phyloP scores from a whole-genome alignment of 2,797 vertebrate genomes.

The Cottoperca gobio region DNA sequence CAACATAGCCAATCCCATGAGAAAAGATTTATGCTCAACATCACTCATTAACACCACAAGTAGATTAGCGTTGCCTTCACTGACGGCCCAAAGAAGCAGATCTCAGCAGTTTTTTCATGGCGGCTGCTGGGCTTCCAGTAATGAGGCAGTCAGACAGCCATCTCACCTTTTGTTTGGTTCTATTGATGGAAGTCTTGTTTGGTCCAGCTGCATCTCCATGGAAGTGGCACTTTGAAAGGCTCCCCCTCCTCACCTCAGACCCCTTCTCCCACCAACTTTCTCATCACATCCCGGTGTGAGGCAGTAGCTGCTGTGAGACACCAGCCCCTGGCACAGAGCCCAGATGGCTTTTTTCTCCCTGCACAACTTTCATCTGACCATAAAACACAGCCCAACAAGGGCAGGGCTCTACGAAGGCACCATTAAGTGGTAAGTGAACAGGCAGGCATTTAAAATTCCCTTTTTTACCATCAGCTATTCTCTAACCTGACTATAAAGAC shows the following conservation, averaged over 20 bases:
- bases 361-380: constrained; percentile 90
- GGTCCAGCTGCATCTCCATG: constrained; percentile 95
- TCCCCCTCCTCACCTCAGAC: constrained; percentile 63
- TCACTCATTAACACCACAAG: constrained; percentile 93
- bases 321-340: constrained; percentile 91
- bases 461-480: constrained; percentile 58
- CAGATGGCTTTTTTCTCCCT: constrained; percentile 86
- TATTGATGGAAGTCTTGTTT: constrained; percentile 93
- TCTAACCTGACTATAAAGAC: constrained; percentile 69
- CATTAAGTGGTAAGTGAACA: constrained; percentile 87
- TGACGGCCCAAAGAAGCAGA: constrained; percentile 71
- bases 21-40: constrained; percentile 88
- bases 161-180: constrained; percentile 86
- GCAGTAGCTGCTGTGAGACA: constrained; percentile 91
- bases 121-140: constrained; percentile 90
- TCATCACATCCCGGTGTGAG: constrained; percentile 88
- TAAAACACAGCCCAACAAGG: constrained; percentile 88
- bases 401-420: constrained; percentile 80
- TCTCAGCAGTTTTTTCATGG: constrained; percentile 83
- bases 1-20: constrained; percentile 83
- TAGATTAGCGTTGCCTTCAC: constrained; percentile 79
- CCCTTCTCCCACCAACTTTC: constrained; percentile 83
- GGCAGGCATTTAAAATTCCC: constrained; percentile 86
- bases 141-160: constrained; percentile 88
- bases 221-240: constrained; percentile 92